Conservation (phyloP, 1,140 invertebrate genomes). For the Aphelinus atriplicis region DNA sequence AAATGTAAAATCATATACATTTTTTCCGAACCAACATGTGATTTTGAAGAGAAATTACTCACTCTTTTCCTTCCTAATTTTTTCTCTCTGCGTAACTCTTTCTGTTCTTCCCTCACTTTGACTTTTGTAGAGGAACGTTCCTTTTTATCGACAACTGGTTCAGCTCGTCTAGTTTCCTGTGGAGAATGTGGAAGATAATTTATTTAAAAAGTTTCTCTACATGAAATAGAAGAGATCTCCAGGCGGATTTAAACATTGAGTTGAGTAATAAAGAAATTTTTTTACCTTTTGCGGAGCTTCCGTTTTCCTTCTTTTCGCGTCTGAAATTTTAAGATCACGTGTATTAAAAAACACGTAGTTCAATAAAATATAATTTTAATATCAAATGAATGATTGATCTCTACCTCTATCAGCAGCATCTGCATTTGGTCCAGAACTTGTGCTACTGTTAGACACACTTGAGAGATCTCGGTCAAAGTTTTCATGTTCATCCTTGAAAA, state of each 20-base stretch:
- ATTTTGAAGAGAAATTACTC: constrained; percentile 46
- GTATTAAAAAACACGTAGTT: background rate
- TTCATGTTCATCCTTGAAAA: constrained; percentile 66
- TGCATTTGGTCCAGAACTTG: constrained; percentile 60
- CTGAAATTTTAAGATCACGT: constrained; percentile 57
- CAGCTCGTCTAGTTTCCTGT: constrained; percentile 68
- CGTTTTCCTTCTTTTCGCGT: constrained; percentile 83
- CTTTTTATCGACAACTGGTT: constrained; percentile 71
- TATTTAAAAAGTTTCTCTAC: constrained; percentile 6
- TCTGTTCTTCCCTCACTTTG: constrained; percentile 73
- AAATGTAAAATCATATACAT: constrained; percentile 6
- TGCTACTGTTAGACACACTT: constrained; percentile 67
- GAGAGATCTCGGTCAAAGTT: constrained; percentile 66
- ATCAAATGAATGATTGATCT: constrained; percentile 12
- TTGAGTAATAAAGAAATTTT: constrained; percentile 31
- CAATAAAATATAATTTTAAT: too few relatives aligned
- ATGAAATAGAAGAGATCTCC: constrained; percentile 12
- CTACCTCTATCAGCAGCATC: constrained; percentile 69
- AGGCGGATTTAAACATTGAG: background rate
- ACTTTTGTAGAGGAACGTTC: constrained; percentile 71
- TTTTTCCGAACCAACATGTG: background rate
- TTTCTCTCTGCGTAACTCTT: constrained; percentile 79
- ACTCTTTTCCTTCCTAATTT: constrained; percentile 80
- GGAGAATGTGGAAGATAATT: constrained; percentile 19
- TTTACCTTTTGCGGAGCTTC: constrained; percentile 80